These are phyloP conservation scores for Spodoptera exigua DNA, from an alignment of 2,888 invertebrate species.

Conservation along the genomic window DNA sequence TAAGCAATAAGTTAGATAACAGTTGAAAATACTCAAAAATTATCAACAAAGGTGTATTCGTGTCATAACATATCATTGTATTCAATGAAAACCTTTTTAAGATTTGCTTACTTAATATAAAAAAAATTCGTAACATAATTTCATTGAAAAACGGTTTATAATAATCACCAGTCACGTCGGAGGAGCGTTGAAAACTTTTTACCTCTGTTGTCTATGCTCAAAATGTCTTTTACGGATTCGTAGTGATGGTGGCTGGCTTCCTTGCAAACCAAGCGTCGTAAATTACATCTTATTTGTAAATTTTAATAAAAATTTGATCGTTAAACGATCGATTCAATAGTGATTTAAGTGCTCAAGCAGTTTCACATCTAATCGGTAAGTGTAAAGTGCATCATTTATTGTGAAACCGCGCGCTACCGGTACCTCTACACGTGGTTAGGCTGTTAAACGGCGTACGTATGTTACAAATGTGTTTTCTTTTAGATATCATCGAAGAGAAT, in stretches of 20 bases:
- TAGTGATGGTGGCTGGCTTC: conserved; percentile 90
- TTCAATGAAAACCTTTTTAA: not conserved
- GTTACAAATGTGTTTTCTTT: conserved; percentile 72
- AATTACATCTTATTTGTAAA: conserved; percentile 82
- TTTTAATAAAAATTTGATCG: conserved; percentile 77
- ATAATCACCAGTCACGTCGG: conserved; percentile 63
- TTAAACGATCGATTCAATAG: conserved; percentile 78
- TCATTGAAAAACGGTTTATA: conserved; percentile 6
- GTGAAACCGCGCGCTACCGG: conserved; percentile 84
- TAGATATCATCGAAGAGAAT: conserved; percentile 64
- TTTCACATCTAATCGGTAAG: conserved; percentile 86
- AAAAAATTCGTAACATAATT: not conserved
- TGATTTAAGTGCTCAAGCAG: conserved; percentile 87
- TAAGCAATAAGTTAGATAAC: too few species aligned
- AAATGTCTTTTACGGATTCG: conserved; percentile 88
- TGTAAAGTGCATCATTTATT: conserved; percentile 77
- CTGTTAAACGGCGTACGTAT: conserved; percentile 77
- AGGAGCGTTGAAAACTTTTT: conserved; percentile 72
- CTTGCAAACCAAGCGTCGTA: conserved; percentile 87
- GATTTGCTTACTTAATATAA: not conserved
- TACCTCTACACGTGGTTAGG: conserved; percentile 86
- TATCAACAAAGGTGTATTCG: too few species aligned
- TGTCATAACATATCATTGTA: too few species aligned
- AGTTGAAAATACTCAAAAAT: too few species aligned
- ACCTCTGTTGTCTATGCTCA: conserved; percentile 83